Base-by-base conservation (phyloP, 2,888 invertebrate species). In the Diarsia rubi region DNA sequence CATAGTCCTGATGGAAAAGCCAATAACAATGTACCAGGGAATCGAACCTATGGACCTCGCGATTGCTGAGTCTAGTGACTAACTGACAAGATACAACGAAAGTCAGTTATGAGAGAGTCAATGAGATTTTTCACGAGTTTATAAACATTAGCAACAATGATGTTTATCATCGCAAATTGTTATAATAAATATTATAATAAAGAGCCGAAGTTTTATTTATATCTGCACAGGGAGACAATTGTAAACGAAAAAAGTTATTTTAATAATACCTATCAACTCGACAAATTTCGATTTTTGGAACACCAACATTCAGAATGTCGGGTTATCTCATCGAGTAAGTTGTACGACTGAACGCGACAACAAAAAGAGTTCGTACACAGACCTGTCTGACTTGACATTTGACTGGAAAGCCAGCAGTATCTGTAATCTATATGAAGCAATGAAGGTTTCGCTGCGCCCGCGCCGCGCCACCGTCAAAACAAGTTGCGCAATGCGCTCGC, bases 401-500 rank as follows among this genome's bases (percentile, higher is more conserved):
- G 79, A 78, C 81, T 86, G 79, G 82, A 83, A 86, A 84, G 83
- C 86, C 85, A 87, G 86, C 83, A 83, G 81, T 83, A 85, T 83
- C 85, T 86, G 86, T 86, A 90, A 83, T 88, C 84, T 86, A 84
- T 86, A 88, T 88, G 90, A 89, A 88, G 92, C 90, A 92, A 91
- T 89, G 89, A 90, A 91, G 90, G 88, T 88, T 89, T 86, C 89
- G 86, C 81, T 83, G 90, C 78, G 81, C 57, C 83, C 69, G 75
- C 75, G 80, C 70, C 62, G 70, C 62, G 67, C 59, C 44, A 82
- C 90, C 93, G 93, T 94, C 94, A 94, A 93, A 94, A 94, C 93
- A 94, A 85, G 90, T 94, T 94, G 92, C 92, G 93, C 92, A 95
- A 95, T 91, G 82, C 88, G 91, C 91, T 93, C 92, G 92, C 94